These are phyloP conservation scores for Macaca mulatta DNA, from an alignment of 2,113 vertebrate species.

Conservation along the genomic window DNA sequence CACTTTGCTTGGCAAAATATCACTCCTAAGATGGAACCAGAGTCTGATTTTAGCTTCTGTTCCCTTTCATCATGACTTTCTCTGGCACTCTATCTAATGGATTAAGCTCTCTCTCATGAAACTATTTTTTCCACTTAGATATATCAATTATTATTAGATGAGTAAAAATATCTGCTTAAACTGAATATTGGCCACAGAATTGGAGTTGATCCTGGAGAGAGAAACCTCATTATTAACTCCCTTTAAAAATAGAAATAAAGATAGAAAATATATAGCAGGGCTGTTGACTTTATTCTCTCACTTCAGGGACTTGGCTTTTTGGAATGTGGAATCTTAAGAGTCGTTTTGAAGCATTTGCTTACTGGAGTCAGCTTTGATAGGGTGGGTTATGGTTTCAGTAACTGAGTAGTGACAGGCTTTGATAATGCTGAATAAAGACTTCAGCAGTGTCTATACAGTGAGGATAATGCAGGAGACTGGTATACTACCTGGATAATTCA, in stretches of 20 bases:
- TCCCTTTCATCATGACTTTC: background rate
- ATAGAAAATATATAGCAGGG: background rate
- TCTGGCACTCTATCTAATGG: background rate
- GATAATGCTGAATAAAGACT: conserved; percentile 2
- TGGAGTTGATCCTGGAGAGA: background rate
- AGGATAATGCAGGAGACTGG: background rate
- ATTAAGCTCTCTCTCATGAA: conserved; percentile 24
- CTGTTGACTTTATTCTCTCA: background rate
- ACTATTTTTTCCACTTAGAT: background rate
- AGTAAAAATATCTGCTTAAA: background rate
- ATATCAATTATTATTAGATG: conserved; percentile 48
- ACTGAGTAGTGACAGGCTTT: background rate
- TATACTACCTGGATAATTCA: background rate
- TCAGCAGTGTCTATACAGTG: background rate
- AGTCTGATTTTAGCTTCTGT: background rate
- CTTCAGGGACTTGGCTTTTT: background rate
- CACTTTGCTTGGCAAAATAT: background rate
- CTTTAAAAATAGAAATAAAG: background rate
- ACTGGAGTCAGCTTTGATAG: background rate
- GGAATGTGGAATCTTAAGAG: background rate
- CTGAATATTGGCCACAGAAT: background rate
- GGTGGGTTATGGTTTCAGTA: background rate
- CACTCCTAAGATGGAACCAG: background rate
- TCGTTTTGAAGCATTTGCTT: conserved; percentile 13
- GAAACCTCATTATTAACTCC: background rate